Conservation (phyloP, 2,797 vertebrate species). For the Dryobates pubescens region DNA sequence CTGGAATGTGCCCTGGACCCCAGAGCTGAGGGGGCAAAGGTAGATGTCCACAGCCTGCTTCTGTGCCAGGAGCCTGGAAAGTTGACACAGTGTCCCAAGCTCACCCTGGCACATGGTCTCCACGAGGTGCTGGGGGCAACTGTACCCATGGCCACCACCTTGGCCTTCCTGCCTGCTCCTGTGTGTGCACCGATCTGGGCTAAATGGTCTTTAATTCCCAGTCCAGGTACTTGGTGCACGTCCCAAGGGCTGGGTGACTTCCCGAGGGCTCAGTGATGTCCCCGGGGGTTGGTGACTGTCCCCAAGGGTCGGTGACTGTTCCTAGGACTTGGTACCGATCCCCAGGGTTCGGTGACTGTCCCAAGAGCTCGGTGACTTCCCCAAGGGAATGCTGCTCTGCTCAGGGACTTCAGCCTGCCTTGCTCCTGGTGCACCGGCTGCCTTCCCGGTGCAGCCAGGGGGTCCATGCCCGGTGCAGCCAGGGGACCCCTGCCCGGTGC, state of each 20-base stretch:
- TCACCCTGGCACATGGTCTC: background rate
- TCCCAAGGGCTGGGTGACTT: fast-evolving
- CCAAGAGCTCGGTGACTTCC: background rate
- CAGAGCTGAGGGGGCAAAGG: background rate
- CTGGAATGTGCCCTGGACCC: fast-evolving
- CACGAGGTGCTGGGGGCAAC: background rate
- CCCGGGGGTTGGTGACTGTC: background rate
- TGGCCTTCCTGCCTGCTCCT: too few relatives aligned
- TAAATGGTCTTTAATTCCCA: background rate
- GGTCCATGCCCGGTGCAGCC: background rate
- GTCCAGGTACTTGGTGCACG: background rate
- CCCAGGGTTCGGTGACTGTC: background rate
- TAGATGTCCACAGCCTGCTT: background rate
- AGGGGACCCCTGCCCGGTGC: background rate
- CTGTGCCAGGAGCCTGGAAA: background rate
- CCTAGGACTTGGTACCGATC: fast-evolving
- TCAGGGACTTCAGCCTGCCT: background rate
- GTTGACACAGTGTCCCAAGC: background rate
- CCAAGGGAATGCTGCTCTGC: background rate
- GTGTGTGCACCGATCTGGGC: too few relatives aligned
- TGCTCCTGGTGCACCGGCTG: background rate
- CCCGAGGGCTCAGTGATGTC: too few relatives aligned
- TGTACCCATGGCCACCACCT: too few relatives aligned
- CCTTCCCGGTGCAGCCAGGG: background rate
- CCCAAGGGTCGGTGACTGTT: background rate